These are phyloP conservation scores for Philereme transversata DNA, from an alignment of 2,888 invertebrate species.

Conservation along the genomic window DNA sequence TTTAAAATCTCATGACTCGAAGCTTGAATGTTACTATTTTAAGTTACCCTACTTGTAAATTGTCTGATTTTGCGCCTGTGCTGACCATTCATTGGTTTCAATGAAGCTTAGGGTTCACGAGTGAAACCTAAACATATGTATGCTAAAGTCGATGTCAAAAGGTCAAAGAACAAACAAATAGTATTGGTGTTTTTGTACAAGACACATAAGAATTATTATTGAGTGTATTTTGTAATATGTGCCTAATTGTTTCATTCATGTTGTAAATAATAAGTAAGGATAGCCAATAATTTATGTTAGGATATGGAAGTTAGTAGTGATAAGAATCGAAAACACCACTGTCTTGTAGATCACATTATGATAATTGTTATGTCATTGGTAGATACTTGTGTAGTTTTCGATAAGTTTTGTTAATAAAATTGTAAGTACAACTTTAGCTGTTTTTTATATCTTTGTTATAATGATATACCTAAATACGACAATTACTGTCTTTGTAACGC, in stretches of 20 bases:
- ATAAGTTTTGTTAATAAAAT: too few species aligned
- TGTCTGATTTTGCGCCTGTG: not conserved
- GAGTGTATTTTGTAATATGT: not conserved
- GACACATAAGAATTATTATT: not conserved
- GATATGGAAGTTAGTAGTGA: slow-evolving; percentile 1
- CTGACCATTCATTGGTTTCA: not conserved
- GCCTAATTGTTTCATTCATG: not conserved
- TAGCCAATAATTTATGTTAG: slow-evolving; percentile 10
- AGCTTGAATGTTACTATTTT: too few species aligned
- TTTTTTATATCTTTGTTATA: too few species aligned
- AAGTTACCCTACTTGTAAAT: too few species aligned
- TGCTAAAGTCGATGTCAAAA: not conserved
- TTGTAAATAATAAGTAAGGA: slow-evolving; percentile 22
- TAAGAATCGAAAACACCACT: not conserved
- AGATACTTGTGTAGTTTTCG: too few species aligned
- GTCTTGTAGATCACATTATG: not conserved
- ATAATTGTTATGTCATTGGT: too few species aligned
- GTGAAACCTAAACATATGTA: not conserved
- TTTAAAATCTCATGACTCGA: too few species aligned
- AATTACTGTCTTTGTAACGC: too few species aligned
- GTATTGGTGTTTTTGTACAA: not conserved
- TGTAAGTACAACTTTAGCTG: too few species aligned
- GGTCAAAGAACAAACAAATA: not conserved
- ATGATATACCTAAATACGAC: too few species aligned
- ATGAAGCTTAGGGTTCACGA: not conserved